Conservation (phyloP, 2,888 invertebrate genomes). For the Diadromus collaris region DNA sequence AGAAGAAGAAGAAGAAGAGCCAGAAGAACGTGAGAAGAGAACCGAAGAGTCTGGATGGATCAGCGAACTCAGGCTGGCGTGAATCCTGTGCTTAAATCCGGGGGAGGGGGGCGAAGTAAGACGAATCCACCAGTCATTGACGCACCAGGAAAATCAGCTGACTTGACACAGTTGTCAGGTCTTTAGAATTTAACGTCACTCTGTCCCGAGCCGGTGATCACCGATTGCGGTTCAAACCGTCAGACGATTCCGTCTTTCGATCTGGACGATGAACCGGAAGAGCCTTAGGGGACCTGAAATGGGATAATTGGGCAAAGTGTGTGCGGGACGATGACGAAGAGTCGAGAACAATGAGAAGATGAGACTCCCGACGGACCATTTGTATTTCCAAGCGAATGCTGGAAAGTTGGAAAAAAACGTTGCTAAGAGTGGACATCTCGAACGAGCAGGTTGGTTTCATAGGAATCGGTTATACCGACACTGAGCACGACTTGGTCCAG, state of each 20-base stretch:
- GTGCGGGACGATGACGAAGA: constrained; percentile 19
- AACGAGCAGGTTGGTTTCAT: background rate
- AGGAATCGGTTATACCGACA: background rate
- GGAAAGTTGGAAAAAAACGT: background rate
- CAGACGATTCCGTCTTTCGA: background rate
- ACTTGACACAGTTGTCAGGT: constrained; percentile 6
- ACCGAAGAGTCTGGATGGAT: background rate
- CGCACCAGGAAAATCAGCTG: background rate
- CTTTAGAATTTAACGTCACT: background rate
- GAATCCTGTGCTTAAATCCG: background rate
- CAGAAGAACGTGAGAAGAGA: background rate
- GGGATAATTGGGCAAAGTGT: constrained; percentile 45
- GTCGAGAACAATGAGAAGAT: constrained; percentile 18
- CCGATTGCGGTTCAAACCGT: background rate
- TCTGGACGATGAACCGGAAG: background rate
- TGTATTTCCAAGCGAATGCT: constrained; percentile 4
- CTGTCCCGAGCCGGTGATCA: background rate
- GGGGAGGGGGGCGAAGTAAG: constrained; percentile 2
- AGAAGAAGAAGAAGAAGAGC: background rate
- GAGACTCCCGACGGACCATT: constrained; percentile 9
- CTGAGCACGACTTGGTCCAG: background rate
- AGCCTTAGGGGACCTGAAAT: constrained; percentile 42
- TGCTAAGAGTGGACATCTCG: background rate
- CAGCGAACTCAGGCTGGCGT: constrained; percentile 1
- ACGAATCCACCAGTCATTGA: background rate